These are phyloP conservation scores for Polymixis flavicincta DNA, from an alignment of 2,888 invertebrate genomes.

Conservation along the genomic window DNA sequence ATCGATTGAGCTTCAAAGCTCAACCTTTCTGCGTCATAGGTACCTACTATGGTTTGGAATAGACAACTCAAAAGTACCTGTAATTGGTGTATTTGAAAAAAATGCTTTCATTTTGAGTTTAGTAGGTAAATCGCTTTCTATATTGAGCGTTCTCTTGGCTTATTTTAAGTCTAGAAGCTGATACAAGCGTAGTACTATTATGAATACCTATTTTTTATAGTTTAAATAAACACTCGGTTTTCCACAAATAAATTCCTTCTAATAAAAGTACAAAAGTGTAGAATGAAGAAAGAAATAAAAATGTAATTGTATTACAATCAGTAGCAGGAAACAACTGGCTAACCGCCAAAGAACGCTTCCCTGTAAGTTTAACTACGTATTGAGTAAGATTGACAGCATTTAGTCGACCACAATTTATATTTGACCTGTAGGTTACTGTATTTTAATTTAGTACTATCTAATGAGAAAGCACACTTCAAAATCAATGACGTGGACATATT, in stretches of 20 bases:
- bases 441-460: slow-evolving; percentile 7
- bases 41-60: too few relatives aligned
- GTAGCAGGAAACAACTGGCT: slow-evolving; percentile 34
- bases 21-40: too few relatives aligned
- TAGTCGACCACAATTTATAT: slow-evolving; percentile 26
- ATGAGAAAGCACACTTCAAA: neutral
- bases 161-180: too few relatives aligned
- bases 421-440: neutral
- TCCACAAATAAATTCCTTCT: neutral
- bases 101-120: neutral
- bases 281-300: neutral
- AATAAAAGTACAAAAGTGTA: slow-evolving; percentile 1
- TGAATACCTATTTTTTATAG: neutral
- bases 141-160: neutral
- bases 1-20: neutral
- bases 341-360: slow-evolving; percentile 39
- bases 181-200: too few relatives aligned
- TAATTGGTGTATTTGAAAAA: too few relatives aligned
- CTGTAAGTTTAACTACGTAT: slow-evolving; percentile 34
- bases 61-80: too few relatives aligned
- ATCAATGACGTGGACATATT: neutral
- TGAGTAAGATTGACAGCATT: slow-evolving; percentile 34
- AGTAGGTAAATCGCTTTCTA: neutral
- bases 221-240: neutral
- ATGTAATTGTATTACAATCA: neutral